Evolutionary conservation across 2,797 vertebrate species (phyloP).

Genomic region (Phoebastria nigripes): DNA sequence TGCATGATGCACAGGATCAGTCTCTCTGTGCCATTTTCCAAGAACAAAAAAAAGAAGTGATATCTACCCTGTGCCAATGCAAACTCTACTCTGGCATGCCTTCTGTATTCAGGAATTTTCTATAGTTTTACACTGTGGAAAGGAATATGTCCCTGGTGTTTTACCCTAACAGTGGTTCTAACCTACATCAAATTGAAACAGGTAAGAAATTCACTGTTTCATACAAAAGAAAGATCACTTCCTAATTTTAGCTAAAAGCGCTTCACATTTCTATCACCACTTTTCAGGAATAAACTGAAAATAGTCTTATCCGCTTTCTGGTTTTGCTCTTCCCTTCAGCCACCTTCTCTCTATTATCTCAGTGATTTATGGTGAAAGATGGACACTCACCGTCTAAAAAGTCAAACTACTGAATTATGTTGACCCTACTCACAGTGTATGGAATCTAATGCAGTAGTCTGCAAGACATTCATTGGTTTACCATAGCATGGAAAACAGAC

Average conservation of each 20-base stretch:
- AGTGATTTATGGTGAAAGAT: neutral
- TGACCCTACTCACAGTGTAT: neutral
- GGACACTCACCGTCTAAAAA: neutral
- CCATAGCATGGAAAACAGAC: neutral
- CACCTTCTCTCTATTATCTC: neutral
- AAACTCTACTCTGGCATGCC: neutral
- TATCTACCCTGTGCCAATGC: neutral
- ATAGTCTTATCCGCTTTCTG: neutral
- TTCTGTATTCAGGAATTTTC: neutral
- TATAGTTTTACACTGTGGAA: neutral
- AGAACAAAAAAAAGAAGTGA: neutral
- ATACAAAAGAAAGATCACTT: neutral
- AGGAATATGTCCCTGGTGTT: neutral
- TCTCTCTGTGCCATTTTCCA: neutral
- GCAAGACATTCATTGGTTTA: neutral
- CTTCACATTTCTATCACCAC: neutral
- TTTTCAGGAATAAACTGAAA: neutral
- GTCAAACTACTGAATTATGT: neutral
- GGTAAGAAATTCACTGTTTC: neutral
- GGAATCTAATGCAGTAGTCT: neutral
- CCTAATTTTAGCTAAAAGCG: neutral
- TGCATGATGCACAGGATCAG: neutral
- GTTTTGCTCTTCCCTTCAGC: neutral
- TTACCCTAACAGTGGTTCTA: neutral
- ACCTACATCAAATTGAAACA: neutral